These are phyloP conservation scores for Sarcophaga caerulescens DNA, from an alignment of 2,888 invertebrate genomes.

Conservation along the genomic window DNA sequence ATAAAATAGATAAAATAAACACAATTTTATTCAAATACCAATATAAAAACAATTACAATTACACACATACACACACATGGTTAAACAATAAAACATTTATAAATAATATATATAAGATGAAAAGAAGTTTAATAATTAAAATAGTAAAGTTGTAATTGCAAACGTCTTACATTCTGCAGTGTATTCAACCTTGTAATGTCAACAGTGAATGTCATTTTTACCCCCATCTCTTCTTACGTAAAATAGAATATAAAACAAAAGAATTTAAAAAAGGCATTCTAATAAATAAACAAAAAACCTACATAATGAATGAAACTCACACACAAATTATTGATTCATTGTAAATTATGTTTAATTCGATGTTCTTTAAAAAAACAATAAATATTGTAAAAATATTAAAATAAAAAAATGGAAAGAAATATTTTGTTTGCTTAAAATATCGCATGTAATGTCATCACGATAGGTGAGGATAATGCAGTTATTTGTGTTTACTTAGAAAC, in stretches of 20 bases:
- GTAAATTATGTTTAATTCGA: constrained; percentile 68
- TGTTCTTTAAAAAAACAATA: constrained; percentile 61
- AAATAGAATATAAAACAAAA: constrained; percentile 35
- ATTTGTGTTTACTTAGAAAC: too few species aligned
- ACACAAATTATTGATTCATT: constrained; percentile 59
- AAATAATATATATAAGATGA: constrained; percentile 14
- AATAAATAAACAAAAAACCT: too few species aligned
- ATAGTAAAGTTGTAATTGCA: constrained; percentile 39
- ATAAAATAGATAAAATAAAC: constrained; percentile 4
- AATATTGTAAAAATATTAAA: constrained; percentile 63
- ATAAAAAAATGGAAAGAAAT: neutral
- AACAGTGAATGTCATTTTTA: constrained; percentile 24
- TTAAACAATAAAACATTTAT: constrained; percentile 50
- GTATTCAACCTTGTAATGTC: constrained; percentile 27
- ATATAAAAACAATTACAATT: too few species aligned
- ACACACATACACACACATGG: too few species aligned
- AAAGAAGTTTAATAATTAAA: constrained; percentile 19
- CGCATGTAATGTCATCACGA: too few species aligned
- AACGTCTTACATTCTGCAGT: constrained; percentile 26
- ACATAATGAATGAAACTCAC: constrained; percentile 35
- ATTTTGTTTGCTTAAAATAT: neutral
- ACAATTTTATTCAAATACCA: constrained; percentile 20
- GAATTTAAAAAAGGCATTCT: constrained; percentile 4
- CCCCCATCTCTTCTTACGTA: constrained; percentile 11
- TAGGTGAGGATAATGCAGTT: too few species aligned